Evolutionary conservation across 2,113 vertebrate species (phyloP).

Genomic region (Oenanthe melanoleuca): DNA sequence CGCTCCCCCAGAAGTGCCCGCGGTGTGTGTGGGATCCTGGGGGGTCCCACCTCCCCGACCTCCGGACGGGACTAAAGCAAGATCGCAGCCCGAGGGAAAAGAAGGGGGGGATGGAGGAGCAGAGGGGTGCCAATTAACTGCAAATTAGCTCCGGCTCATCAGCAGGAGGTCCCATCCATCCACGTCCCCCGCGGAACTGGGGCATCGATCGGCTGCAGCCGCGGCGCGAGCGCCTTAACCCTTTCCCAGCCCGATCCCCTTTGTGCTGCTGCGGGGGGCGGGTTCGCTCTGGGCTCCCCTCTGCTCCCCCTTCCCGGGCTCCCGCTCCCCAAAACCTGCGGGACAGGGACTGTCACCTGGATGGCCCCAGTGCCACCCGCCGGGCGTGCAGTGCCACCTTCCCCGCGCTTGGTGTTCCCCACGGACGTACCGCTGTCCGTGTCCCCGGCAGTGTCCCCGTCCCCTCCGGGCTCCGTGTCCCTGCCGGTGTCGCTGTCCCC

Average conservation of each 20-base stretch:
- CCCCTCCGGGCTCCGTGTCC: background rate
- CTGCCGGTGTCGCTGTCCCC: accelerated
- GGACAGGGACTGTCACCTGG: background rate
- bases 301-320: accelerated
- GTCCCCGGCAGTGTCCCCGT: background rate
- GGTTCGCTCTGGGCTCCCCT: accelerated
- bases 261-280: accelerated
- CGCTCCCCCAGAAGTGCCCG: background rate
- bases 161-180: background rate
- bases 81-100: background rate
- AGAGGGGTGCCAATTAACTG: background rate
- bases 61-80: background rate
- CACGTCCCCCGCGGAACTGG: background rate
- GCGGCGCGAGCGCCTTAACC: background rate
- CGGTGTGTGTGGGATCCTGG: background rate
- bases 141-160: background rate
- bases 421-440: accelerated
- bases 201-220: background rate
- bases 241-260: background rate
- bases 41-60: background rate
- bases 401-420: background rate
- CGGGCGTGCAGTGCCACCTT: accelerated
- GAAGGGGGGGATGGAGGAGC: too few relatives aligned
- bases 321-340: background rate
- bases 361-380: background rate